phyloP scores from a whole-genome alignment of 2,888 invertebrate genomes.

The Stenichneumon culpator region DNA sequence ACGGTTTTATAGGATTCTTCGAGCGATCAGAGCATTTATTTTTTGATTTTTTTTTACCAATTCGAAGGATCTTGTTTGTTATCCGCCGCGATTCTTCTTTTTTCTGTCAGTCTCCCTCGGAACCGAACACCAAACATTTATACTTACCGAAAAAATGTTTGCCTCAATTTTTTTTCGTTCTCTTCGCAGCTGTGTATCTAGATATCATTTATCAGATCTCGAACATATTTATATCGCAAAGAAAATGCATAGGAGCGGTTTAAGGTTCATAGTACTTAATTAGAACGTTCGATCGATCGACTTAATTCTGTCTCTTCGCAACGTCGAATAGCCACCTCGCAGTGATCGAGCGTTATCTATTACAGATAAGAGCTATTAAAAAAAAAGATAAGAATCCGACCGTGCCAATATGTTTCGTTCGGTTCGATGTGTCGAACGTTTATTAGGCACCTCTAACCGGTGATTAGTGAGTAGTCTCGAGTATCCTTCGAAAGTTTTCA shows the following conservation, averaged over 20 bases:
- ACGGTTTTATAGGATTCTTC: slow-evolving; percentile 44
- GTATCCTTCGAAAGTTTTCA: slow-evolving; percentile 16
- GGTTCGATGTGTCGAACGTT: slow-evolving; percentile 63
- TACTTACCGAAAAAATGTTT: not conserved
- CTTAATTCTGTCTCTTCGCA: slow-evolving; percentile 62
- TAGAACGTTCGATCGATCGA: slow-evolving; percentile 61
- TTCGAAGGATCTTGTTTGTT: slow-evolving; percentile 34
- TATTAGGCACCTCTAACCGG: slow-evolving; percentile 49
- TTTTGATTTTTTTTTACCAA: slow-evolving; percentile 35
- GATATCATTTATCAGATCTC: slow-evolving; percentile 36
- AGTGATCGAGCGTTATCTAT: slow-evolving; percentile 67
- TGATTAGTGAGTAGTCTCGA: slow-evolving; percentile 41
- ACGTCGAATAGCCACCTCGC: slow-evolving; percentile 71
- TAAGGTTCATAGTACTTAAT: slow-evolving; percentile 74
- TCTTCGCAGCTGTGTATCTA: slow-evolving; percentile 12
- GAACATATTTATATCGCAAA: slow-evolving; percentile 44
- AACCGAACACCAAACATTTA: not conserved
- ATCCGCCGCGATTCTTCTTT: slow-evolving; percentile 4
- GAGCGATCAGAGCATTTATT: slow-evolving; percentile 50
- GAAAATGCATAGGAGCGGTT: slow-evolving; percentile 40
- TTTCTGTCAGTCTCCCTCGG: slow-evolving; percentile 12
- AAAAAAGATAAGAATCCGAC: slow-evolving; percentile 36
- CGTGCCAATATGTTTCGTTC: slow-evolving; percentile 75
- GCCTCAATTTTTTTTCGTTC: not conserved
- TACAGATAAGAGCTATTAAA: slow-evolving; percentile 63